These are phyloP conservation scores for Chloropsis cyanopogon DNA, from an alignment of 2,113 vertebrate genomes.

Conservation along the genomic window DNA sequence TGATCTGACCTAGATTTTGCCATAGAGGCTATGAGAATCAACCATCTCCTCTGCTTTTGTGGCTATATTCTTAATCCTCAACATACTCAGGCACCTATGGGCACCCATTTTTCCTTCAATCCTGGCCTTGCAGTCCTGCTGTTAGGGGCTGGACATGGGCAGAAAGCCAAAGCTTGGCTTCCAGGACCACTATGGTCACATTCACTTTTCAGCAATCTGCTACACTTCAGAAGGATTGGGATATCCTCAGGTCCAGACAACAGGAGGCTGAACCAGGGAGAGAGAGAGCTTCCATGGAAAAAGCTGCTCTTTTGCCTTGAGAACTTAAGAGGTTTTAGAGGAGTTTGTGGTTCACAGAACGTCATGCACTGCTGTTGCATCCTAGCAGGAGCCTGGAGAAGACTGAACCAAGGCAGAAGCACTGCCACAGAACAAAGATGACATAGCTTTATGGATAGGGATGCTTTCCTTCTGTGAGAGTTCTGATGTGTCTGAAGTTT, in stretches of 20 bases:
- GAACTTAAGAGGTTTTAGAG: not conserved
- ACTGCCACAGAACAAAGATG: not conserved
- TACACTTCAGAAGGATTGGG: not conserved
- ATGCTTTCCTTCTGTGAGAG: not conserved
- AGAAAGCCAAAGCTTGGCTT: not conserved
- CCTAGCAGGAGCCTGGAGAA: not conserved
- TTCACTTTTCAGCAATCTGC: not conserved
- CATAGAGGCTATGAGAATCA: not conserved
- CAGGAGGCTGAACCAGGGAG: not conserved
- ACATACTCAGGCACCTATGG: not conserved
- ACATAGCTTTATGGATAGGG: not conserved
- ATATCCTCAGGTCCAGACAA: not conserved
- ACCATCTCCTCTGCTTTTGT: not conserved
- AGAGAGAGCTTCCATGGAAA: not conserved
- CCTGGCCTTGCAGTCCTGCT: not conserved
- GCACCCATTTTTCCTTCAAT: not conserved
- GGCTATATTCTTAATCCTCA: not conserved
- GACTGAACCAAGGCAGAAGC: not conserved
- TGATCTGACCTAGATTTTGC: not conserved
- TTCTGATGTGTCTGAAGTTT: not conserved
- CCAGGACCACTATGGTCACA: not conserved
- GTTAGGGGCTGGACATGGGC: not conserved
- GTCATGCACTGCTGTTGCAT: accelerated
- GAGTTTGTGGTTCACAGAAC: not conserved
- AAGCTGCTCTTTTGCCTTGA: not conserved